Conservation (phyloP, 2,888 invertebrate genomes). For the Patella depressa region DNA sequence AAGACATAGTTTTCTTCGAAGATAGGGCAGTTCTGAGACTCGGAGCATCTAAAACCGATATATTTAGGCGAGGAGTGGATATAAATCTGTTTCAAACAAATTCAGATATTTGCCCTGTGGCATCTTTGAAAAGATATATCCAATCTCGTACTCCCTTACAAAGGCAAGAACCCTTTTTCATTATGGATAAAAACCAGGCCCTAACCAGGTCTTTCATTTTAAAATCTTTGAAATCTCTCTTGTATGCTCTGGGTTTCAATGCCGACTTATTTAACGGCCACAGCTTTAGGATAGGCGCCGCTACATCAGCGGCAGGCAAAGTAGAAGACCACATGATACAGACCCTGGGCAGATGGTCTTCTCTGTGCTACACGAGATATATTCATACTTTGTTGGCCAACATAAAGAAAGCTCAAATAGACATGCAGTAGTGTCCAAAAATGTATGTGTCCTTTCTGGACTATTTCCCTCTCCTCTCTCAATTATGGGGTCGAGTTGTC, state of each 20-base stretch:
- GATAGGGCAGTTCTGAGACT: neutral
- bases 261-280: neutral
- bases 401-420: too few relatives aligned
- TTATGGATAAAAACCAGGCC: neutral
- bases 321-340: neutral
- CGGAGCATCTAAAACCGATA: conserved; percentile 13
- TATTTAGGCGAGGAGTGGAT: neutral
- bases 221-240: neutral
- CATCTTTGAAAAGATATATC: neutral
- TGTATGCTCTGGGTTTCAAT: neutral
- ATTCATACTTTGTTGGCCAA: neutral
- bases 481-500: too few relatives aligned
- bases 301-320: neutral
- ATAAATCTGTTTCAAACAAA: conserved; percentile 4
- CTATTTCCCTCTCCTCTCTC: too few relatives aligned
- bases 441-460: too few relatives aligned
- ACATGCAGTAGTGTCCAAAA: too few relatives aligned
- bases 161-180: neutral
- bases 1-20: neutral
- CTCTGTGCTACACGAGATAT: neutral
- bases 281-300: neutral
- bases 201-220: neutral
- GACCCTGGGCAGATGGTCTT: neutral
- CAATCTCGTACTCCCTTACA: neutral
- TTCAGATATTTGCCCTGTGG: neutral